A percentile compares a stretch with the other conserved stretches of the same genome.
Conservation (phyloP, 2,888 invertebrate genomes). For the Phoenoteleia sp. region DNA sequence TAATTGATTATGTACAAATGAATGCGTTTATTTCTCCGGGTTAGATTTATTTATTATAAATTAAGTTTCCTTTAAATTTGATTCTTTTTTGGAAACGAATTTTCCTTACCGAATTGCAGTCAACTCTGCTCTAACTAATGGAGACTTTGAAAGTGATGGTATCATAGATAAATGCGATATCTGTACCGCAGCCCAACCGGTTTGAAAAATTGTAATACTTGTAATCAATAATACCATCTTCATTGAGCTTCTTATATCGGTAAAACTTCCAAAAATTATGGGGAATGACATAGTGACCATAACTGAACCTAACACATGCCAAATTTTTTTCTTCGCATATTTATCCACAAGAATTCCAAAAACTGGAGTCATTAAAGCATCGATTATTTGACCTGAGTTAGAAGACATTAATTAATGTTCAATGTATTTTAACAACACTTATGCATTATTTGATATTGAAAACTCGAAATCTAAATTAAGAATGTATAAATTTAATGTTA, state of each 20-base stretch:
- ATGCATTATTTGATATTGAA: too few relatives aligned
- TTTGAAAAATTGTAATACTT: constrained; percentile 93
- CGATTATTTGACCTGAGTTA: constrained; percentile 85
- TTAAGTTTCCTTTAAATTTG: too few relatives aligned
- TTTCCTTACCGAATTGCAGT: constrained; percentile 93
- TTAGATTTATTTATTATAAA: too few relatives aligned
- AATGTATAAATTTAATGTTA: too few relatives aligned
- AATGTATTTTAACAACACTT: too few relatives aligned
- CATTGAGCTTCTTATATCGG: constrained; percentile 41
- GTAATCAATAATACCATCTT: constrained; percentile 79
- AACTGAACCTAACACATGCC: constrained; percentile 92
- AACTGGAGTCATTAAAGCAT: constrained; percentile 89
- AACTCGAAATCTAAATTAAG: too few relatives aligned
- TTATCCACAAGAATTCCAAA: constrained; percentile 94
- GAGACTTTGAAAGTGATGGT: constrained; percentile 92
- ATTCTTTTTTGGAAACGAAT: too few relatives aligned
- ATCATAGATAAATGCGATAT: constrained; percentile 97
- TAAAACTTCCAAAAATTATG: constrained; percentile 84
- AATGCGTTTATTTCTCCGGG: too few relatives aligned
- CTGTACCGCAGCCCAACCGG: constrained; percentile 98
- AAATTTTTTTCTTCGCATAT: constrained; percentile 92
- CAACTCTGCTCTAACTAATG: constrained; percentile 91
- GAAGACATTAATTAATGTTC: too few relatives aligned
- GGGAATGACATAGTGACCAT: constrained; percentile 84
- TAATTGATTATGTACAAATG: too few relatives aligned